phyloP scores from a whole-genome alignment of 2,797 vertebrate genomes.

The Antrozous pallidus region DNA sequence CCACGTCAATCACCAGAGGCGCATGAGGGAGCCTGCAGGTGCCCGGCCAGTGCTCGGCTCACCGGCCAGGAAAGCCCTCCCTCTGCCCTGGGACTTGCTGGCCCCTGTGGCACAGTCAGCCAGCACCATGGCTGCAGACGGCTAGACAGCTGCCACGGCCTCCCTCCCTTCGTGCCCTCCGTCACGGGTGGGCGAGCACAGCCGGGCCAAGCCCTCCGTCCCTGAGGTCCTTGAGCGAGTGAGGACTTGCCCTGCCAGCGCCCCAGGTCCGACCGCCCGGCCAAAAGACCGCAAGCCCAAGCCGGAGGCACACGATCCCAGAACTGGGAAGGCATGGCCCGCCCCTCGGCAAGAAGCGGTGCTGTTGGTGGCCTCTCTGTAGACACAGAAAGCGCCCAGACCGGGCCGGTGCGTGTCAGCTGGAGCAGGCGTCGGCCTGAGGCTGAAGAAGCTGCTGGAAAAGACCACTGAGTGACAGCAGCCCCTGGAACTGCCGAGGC shows the following conservation, averaged over 20 bases:
- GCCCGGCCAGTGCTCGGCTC: background rate
- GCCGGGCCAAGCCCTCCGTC: background rate
- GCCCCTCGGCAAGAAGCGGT: too few species aligned
- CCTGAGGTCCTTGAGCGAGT: too few species aligned
- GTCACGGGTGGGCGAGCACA: too few species aligned
- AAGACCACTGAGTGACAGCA: background rate
- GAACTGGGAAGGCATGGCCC: too few species aligned
- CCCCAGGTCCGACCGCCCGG: too few species aligned
- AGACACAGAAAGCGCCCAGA: too few species aligned
- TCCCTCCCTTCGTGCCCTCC: background rate
- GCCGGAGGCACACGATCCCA: too few species aligned
- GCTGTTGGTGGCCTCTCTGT: too few species aligned
- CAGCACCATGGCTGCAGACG: fast-evolving
- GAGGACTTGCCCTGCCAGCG: background rate
- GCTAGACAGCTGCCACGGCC: background rate
- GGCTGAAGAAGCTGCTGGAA: too few species aligned
- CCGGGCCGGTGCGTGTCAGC: too few species aligned
- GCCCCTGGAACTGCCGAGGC: background rate
- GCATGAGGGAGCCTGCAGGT: background rate
- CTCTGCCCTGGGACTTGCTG: background rate
- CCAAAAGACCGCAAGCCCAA: too few species aligned
- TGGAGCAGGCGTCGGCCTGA: background rate
- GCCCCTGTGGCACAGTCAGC: background rate
- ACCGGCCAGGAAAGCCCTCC: background rate
- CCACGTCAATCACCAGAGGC: background rate